phyloP scores from a whole-genome alignment of 2,113 vertebrate genomes.

The Rostratula benghalensis region DNA sequence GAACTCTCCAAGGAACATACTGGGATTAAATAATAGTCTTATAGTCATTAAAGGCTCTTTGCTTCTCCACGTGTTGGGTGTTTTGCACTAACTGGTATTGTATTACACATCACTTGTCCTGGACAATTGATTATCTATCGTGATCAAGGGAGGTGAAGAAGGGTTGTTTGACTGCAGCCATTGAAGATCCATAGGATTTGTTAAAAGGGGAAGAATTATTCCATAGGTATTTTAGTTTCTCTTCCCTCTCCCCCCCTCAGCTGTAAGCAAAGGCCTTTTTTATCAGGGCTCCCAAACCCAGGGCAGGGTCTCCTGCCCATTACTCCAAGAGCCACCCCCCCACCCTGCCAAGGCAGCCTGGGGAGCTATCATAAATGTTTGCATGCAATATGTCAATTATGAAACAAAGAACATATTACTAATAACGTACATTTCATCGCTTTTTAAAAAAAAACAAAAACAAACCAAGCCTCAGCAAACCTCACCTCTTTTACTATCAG shows the following conservation, averaged over 20 bases:
- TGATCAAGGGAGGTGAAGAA: slow-evolving; percentile 14
- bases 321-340: background rate
- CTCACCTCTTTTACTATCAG: background rate
- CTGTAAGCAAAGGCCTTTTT: background rate
- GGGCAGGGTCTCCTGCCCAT: background rate
- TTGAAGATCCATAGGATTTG: slow-evolving; percentile 21
- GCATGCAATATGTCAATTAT: background rate
- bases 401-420: background rate
- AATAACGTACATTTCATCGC: background rate
- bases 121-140: slow-evolving; percentile 45
- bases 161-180: slow-evolving; percentile 25
- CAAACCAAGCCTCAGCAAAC: background rate
- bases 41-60: slow-evolving; percentile 18
- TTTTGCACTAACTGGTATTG: slow-evolving; percentile 19
- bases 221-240: background rate
- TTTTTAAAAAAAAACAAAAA: background rate
- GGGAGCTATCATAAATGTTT: background rate
- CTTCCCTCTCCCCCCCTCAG: background rate
- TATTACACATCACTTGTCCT: slow-evolving; percentile 36
- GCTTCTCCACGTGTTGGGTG: background rate
- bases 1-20: slow-evolving; percentile 15
- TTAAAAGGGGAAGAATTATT: slow-evolving; percentile 36
- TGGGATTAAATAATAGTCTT: slow-evolving; percentile 36
- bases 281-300: background rate
- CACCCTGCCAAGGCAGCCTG: background rate